Evolutionary conservation across 1,140 invertebrate genomes (phyloP).

Genomic region (Goniozus legneri): DNA sequence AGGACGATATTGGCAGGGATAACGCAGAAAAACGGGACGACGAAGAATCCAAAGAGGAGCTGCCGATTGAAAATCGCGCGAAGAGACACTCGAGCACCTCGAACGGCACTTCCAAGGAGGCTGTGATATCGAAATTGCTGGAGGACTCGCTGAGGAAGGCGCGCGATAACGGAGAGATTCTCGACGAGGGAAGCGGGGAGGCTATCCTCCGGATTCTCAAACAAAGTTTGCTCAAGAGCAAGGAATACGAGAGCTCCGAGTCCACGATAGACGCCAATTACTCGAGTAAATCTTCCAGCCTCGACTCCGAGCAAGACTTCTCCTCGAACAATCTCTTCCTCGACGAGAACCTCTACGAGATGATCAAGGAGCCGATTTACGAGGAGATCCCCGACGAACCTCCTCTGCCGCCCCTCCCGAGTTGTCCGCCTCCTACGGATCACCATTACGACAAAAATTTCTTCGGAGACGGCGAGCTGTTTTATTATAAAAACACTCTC

Average conservation of each 20-base stretch:
- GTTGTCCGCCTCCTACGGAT: slow-evolving; percentile 62
- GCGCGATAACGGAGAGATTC: slow-evolving; percentile 43
- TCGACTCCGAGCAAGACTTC: slow-evolving; percentile 44
- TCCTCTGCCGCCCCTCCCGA: slow-evolving; percentile 66
- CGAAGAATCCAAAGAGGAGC: background rate
- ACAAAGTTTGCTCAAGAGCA: slow-evolving; percentile 44
- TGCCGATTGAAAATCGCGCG: background rate
- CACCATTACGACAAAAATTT: slow-evolving; percentile 44
- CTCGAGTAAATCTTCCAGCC: slow-evolving; percentile 41
- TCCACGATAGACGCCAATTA: slow-evolving; percentile 42
- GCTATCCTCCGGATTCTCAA: slow-evolving; percentile 48
- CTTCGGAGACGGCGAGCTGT: slow-evolving; percentile 60
- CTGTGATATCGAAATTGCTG: slow-evolving; percentile 44
- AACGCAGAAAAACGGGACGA: slow-evolving; percentile 3
- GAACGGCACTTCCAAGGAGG: slow-evolving; percentile 35
- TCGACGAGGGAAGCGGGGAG: slow-evolving; percentile 46
- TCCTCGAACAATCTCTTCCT: slow-evolving; percentile 41
- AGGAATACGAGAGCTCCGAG: slow-evolving; percentile 40
- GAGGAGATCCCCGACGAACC: slow-evolving; percentile 81
- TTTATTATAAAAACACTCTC: slow-evolving; percentile 70
- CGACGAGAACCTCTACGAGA: slow-evolving; percentile 73
- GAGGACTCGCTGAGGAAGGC: slow-evolving; percentile 49
- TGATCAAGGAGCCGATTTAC: slow-evolving; percentile 82
- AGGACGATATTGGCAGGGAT: background rate
- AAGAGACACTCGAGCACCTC: background rate